A percentile compares a stretch with the other conserved stretches of the same genome.
These are phyloP conservation scores for Seriola quinqueradiata DNA, from an alignment of 2,113 vertebrate species.

Conservation along the genomic window DNA sequence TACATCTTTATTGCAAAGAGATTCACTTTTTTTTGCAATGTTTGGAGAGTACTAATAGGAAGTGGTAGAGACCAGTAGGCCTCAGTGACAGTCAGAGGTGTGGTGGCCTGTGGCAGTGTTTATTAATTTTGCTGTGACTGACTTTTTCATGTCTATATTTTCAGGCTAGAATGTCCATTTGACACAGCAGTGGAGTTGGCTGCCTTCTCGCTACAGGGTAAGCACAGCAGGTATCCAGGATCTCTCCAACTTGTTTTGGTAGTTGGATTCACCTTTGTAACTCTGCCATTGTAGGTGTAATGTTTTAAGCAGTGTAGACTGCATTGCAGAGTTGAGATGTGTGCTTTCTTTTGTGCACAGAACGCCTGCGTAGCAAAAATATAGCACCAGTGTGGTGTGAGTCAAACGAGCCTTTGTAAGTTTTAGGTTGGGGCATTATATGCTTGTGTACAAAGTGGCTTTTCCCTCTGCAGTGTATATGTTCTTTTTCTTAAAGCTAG, in stretches of 20 bases:
- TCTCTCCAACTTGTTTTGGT: constrained; percentile 5
- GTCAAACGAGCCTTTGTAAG: not conserved
- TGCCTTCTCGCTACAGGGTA: constrained; percentile 95
- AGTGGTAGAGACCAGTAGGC: not conserved
- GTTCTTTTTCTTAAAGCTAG: not conserved
- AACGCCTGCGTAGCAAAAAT: not conserved
- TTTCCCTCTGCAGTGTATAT: not conserved
- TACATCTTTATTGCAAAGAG: not conserved
- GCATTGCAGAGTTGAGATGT: not conserved
- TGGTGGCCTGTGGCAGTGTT: not conserved
- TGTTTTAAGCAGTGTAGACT: not conserved
- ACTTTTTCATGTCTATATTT: constrained; percentile 29
- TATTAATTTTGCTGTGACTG: not conserved
- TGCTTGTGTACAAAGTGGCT: not conserved
- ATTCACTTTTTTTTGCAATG: not conserved
- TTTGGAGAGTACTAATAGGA: not conserved
- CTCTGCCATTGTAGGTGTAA: not conserved
- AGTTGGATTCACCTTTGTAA: not conserved
- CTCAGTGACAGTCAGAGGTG: not conserved
- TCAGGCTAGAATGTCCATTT: constrained; percentile 95
- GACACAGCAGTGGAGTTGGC: constrained; percentile 94
- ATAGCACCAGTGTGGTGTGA: not conserved
- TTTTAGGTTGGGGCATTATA: not conserved
- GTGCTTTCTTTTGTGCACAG: not conserved
- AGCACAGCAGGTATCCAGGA: constrained; percentile 51